Evolutionary conservation across 64 coral and sea anemone genomes (phyloP).

Genomic region (Orbicella faveolata): DNA sequence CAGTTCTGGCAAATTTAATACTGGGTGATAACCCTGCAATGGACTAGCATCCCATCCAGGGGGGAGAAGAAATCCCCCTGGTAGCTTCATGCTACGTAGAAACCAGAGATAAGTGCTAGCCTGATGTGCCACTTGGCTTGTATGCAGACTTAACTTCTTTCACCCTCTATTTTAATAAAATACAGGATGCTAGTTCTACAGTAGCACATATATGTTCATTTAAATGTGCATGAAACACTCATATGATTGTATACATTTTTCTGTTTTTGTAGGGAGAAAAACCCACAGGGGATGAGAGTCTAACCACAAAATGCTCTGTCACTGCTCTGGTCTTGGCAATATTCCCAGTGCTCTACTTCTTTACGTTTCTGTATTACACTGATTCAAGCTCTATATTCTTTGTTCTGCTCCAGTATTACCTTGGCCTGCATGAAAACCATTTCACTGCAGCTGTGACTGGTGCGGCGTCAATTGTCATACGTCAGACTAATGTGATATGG

Average conservation of each 20-base stretch:
- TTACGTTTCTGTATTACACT: constrained; percentile 96
- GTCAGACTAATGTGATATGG: constrained; percentile 91
- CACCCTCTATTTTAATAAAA: no score
- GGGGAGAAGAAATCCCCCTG: no score
- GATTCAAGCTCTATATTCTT: constrained; percentile 87
- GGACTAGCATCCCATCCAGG: no score
- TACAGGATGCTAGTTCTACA: no score
- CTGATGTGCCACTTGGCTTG: no score
- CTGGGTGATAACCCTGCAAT: no score
- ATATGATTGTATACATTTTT: not conserved
- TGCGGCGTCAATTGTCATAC: constrained; percentile 52
- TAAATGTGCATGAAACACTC: no score
- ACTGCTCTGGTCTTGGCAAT: constrained; percentile 53
- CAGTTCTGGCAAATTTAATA: no score
- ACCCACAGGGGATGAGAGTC: not conserved
- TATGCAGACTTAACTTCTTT: no score
- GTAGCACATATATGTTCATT: no score
- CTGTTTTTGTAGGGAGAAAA: constrained; percentile 3
- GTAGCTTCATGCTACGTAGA: no score
- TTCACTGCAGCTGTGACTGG: constrained; percentile 63
- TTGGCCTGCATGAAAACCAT: constrained; percentile 67
- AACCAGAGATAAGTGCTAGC: no score
- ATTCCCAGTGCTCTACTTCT: constrained; percentile 89
- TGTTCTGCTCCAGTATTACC: constrained; percentile 88
- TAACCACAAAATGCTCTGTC: constrained; percentile 38